Evolutionary conservation across 2,113 vertebrate species (phyloP), one percentile per base, ranked within the genome.

Genomic region (Tor tambroides): DNA sequence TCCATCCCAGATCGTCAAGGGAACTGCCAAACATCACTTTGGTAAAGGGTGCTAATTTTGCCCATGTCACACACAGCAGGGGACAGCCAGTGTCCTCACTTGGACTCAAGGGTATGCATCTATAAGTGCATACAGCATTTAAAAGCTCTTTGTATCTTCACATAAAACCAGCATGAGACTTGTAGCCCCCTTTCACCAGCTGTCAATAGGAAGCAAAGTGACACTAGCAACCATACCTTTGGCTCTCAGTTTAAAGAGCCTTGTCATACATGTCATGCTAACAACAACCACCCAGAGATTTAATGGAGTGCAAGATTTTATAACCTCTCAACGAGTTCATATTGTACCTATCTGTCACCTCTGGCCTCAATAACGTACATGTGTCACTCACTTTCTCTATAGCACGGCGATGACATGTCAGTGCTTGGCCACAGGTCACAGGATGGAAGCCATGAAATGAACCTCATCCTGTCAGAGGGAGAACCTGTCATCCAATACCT

Each of bases 11-110:
- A 41, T 83, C 19, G n/a, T 87, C 82, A 78, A 72, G 46, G 26
- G n/a, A 79, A 80, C 59, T 69, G 51, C 38, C 80, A 79, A 78
- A 85, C 75, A 85, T 10, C 87, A 85, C 35, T 88, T 87, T 38
- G 46, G 46, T 56, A 6, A 76, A 84, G n/a, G 74, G 61, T 78
- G 54, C 61, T 84, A 49, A 84, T 84, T 71, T 85, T 78, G 61
- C 23, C 49, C 49, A 28, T 76, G 71, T 63, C 51, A 67, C 12
- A 23, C 28, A 74, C 76, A 41, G 76, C 75, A 71, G 76, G 74
- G 46, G 21, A 14, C 32, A 43, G 51, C 10, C 65, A 49, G 30
- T 80, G 49, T 28, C 49, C 75, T 30, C 8, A 23, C 35, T 71
- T 56, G 77, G 65, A 21, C 82, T 85, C 82, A 79, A 74, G 76